Conservation (phyloP, 2,888 invertebrate species). For the Sialis fuliginosa region DNA sequence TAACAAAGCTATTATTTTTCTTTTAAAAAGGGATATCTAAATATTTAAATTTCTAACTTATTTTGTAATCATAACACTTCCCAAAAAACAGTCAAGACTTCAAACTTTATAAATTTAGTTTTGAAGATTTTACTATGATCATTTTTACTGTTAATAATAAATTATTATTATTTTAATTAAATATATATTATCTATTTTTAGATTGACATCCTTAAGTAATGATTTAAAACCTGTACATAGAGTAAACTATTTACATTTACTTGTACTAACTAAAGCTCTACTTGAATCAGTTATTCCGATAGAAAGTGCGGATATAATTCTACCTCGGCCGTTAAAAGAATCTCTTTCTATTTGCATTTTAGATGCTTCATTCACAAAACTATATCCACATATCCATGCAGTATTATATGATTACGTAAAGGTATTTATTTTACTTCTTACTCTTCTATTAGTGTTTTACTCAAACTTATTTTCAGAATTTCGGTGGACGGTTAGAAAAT, state of each 20-base stretch:
- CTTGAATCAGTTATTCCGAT: conserved; percentile 25
- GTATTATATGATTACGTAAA: conserved; percentile 26
- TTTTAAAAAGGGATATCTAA: neutral
- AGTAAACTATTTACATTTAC: conserved; percentile 27
- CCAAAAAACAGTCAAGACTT: no score
- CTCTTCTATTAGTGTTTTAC: neutral
- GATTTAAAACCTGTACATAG: conserved; percentile 18
- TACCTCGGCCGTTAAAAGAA: conserved; percentile 27
- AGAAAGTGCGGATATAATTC: conserved; percentile 21
- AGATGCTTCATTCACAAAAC: conserved; percentile 27
- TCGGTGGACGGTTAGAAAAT: conserved; percentile 20
- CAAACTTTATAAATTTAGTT: no score
- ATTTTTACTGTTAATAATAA: no score
- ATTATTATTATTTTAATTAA: no score
- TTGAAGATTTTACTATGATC: no score
- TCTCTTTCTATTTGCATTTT: conserved; percentile 24
- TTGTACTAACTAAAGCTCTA: conserved; percentile 23
- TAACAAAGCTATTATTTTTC: neutral
- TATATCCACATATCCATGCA: conserved; percentile 26
- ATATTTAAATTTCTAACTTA: neutral
- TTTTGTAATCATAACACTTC: no score
- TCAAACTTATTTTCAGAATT: conserved; percentile 20
- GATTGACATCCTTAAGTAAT: conserved; percentile 18
- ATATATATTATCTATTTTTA: conserved; percentile 12
- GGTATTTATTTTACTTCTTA: conserved; percentile 17